Base-by-base conservation (phyloP, 2,797 vertebrate genomes). In the Otolemur crassicaudatus region DNA sequence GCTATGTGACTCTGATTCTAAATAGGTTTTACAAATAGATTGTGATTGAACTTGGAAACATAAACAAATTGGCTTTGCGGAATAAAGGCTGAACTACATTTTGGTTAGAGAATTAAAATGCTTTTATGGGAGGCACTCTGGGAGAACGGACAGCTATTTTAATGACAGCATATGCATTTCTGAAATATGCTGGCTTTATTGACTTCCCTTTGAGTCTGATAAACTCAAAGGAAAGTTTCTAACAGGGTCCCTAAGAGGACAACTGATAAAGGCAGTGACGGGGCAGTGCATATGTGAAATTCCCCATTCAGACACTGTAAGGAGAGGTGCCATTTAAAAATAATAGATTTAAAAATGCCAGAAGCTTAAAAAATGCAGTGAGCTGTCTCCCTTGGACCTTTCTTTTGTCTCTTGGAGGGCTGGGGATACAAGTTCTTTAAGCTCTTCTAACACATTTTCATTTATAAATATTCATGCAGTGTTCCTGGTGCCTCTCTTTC, bases 21-120 rank as follows among this genome's bases (percentile, higher is more conserved):
- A 98, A 97, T 95, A 94, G 97, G 84, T 92, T 97, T 97, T 97
- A 96, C 97, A 97, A 97, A 97, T 97, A 98, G 97, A 96, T 96
- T 93, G 95, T 98, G 97, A 98, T 97, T 96, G 97, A 97, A 96
- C 97, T 95, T 97, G 95, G 97, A 97, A 97, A 97, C 94, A 93
- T 97, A 98, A 98, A 98, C 96, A 97, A 95, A 94, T 95, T 90
- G 94, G 96, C 91, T 97, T 85, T 97, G 93, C 2, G 1, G 91
- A 97, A 97, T 97, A 96, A 96, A 97, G 93, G 87, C 97, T 96
- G 96, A 96, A 94, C 96, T 97, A 97, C 96, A 97, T 97, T 97
- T 96, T 94, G 85, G 93, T 65, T 72, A 90, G 95, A 96, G 87
- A 97, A 97, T 97, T 95, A 97, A 97, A 97, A 93, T 92, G 94